Evolutionary conservation across 2,888 invertebrate species (phyloP).

Genomic region (Sicus ferrugineus): DNA sequence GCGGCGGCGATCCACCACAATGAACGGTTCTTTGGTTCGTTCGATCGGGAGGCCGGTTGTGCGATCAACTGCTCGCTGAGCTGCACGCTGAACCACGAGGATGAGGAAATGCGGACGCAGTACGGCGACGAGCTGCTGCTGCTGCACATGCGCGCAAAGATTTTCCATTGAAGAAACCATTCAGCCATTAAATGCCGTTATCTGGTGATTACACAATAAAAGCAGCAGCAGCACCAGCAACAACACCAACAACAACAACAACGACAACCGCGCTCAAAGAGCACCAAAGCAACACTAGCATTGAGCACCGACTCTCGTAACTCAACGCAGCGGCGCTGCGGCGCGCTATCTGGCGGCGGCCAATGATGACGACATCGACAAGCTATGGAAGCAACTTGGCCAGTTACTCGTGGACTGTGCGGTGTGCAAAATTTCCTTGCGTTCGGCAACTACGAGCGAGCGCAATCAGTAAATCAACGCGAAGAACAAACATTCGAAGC

Average conservation of each 20-base stretch:
- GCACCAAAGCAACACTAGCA: slow-evolving; percentile 34
- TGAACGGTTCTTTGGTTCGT: slow-evolving; percentile 21
- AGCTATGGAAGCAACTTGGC: not conserved
- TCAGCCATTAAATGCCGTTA: slow-evolving; percentile 63
- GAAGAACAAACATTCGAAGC: slow-evolving; percentile 3
- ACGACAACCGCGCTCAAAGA: slow-evolving; percentile 26
- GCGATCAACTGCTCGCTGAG: not conserved
- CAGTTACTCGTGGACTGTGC: not conserved
- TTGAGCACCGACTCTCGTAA: slow-evolving; percentile 19
- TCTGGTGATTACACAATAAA: slow-evolving; percentile 62
- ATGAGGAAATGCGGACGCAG: slow-evolving; percentile 18
- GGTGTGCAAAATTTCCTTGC: not conserved
- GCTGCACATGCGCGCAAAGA: slow-evolving; percentile 28
- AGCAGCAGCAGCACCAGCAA: slow-evolving; percentile 42
- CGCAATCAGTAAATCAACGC: not conserved
- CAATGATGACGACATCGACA: not conserved
- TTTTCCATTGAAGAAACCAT: slow-evolving; percentile 44
- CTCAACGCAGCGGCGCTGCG: not conserved
- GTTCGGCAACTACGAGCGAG: not conserved
- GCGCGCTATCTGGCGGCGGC: slow-evolving; percentile 8
- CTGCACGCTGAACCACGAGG: slow-evolving; percentile 1
- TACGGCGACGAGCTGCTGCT: not conserved
- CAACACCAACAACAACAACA: slow-evolving; percentile 37
- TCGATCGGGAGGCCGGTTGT: not conserved
- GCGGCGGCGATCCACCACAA: slow-evolving; percentile 15